Base-by-base conservation (phyloP, 2,888 invertebrate genomes). In the Entomobrya multifasciata region DNA sequence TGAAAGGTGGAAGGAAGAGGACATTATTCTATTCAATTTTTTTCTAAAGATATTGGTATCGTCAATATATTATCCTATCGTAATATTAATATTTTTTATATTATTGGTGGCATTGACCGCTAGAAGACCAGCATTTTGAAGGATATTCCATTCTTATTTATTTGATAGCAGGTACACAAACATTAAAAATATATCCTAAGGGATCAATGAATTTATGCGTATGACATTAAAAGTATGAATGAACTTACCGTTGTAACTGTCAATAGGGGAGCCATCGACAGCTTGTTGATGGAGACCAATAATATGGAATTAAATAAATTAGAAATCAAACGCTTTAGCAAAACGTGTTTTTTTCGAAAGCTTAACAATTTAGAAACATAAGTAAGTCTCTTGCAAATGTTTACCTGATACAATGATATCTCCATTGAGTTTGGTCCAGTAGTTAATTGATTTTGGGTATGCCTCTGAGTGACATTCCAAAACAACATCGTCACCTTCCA, bases 381-480 rank as follows among this genome's bases (percentile, higher is more conserved):
- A n/a, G n/a, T n/a, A n/a, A n/a, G n/a, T n/a, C n/a, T n/a, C n/a
- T n/a, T n/a, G n/a, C n/a, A n/a, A n/a, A n/a, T 47, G 60, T 8
- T 77, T 80, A 96, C 96, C 95, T 91, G 95, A 95, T 83, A 96
- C 95, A 80, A 94, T 93, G 89, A 96, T 96, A 92, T 96, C 96
- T 44, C 96, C 96, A 84, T 93, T 93, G 91, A 95, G 95, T 91
- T 95, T 94, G 78, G 95, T 95, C 97, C 97, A 97, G 92, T 97
- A 97, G 93, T 96, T 97, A 91, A 97, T 96, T 41, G 97, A 96
- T 92, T 96, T 96, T 1, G 97, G 97, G 92, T 94, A 96, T 0
- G 96, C 97, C 91, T 97, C 97, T 0, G 96, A 96, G 92, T 95
- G 95, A 91, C 97, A 97, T 92, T 96, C 96, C 89, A 97, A 93